Base-by-base conservation (phyloP, 2,888 invertebrate species). In the Octodonta nipae region DNA sequence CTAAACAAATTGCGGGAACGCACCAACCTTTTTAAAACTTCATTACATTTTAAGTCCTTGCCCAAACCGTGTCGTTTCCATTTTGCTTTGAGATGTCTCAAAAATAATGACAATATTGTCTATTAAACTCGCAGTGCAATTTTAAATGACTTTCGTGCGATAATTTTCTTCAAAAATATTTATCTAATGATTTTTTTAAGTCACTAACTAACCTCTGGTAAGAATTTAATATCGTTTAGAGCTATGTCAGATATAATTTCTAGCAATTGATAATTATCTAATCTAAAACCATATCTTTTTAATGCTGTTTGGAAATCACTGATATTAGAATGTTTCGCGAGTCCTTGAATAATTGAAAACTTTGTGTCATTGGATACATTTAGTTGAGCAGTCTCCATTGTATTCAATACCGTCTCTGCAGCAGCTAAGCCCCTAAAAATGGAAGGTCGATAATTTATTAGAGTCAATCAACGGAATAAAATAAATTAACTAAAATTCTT, bases 371-470 rank as follows among this genome's bases (percentile, higher is more conserved):
- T 38, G 11, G 66, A 65, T 2, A 59, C 55, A 0, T 58, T 44
- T 2, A 78, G 47, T 32, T 70, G 67, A 0, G 71, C 62, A 0
- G 70, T 66, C 28, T 58, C 63, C 75, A 78, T 75, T 53, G 69
- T 71, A 20, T 61, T 60, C 4, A 73, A 45, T 1, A 73, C 66
- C 35, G 65, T 58, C 43, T 68, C 55, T 2, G 66, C 68, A 15
- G 64, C 66, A 2, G 60, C 33, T 2, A 66, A 32, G 38, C 68
- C 61, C 1, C 55, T 57, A 28, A 15, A 51, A 44, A 13, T 12
- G 32, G 15, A 15, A 24, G 10, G 11, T 25, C 10, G n/a, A n/a
- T n/a, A n/a, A n/a, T n/a, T n/a, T n/a, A n/a, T n/a, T n/a, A n/a
- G n/a, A n/a, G n/a, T n/a, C n/a, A n/a, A n/a, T n/a, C n/a, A n/a